Percentiles rank a stretch among this genome's conserved stretches.
Conservation (phyloP, 2,113 vertebrate species). For the Naja naja region DNA sequence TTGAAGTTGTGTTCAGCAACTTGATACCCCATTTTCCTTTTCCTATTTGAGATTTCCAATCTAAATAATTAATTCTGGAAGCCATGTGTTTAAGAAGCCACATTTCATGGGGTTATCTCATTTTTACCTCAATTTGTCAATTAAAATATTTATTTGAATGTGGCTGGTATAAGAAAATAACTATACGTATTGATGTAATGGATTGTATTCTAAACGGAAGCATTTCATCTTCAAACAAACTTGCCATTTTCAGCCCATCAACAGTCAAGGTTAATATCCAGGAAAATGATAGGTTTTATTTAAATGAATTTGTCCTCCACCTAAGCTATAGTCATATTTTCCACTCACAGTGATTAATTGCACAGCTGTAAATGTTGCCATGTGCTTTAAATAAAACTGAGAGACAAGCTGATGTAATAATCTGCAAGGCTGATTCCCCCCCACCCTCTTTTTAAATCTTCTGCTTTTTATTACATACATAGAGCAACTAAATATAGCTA, state of each 20-base stretch:
- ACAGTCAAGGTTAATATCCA: conserved; percentile 45
- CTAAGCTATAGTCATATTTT: conserved; percentile 67
- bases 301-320: conserved; percentile 48
- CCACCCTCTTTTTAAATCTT: not conserved
- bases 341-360: conserved; percentile 59
- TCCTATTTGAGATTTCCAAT: not conserved
- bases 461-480: conserved; percentile 20
- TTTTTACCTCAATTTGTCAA: not conserved
- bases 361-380: conserved; percentile 62
- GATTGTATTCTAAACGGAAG: conserved; percentile 27
- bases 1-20: not conserved
- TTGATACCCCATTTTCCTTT: not conserved
- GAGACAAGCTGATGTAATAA: conserved; percentile 64
- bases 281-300: conserved; percentile 41
- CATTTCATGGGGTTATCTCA: not conserved
- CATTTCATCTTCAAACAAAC: conserved; percentile 41
- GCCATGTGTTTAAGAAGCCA: not conserved
- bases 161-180: not conserved
- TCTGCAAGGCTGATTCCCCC: conserved; percentile 30
- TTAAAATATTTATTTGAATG: not conserved
- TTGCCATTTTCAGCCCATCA: conserved; percentile 41
- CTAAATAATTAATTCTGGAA: conserved; percentile 1
- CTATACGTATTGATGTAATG: not conserved
- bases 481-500: not conserved
- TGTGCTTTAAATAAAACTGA: conserved; percentile 65